Percentiles rank a stretch among this genome's conserved stretches.
These are phyloP conservation scores for Apis cerana DNA, from an alignment of 1,140 invertebrate genomes.

Conservation along the genomic window DNA sequence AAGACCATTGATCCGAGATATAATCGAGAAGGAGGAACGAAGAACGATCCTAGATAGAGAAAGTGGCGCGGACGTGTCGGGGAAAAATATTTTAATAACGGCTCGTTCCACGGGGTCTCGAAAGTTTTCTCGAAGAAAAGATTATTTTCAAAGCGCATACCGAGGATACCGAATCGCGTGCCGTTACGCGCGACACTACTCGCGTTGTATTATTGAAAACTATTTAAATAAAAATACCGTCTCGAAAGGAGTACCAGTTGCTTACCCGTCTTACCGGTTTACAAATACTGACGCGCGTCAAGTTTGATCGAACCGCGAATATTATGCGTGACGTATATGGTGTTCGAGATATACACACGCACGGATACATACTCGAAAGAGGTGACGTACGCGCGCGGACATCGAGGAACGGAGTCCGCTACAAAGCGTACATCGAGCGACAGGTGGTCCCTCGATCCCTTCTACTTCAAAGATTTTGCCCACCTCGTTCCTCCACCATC, in stretches of 20 bases:
- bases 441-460: slow-evolving; percentile 64
- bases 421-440: slow-evolving; percentile 53
- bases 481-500: slow-evolving; percentile 47
- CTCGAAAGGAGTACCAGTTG: slow-evolving; percentile 22
- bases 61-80: background rate
- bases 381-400: slow-evolving; percentile 45
- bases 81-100: slow-evolving; percentile 35
- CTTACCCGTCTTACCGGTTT: slow-evolving; percentile 46
- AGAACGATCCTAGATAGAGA: slow-evolving; percentile 29
- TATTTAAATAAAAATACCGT: slow-evolving; percentile 46
- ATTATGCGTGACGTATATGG: slow-evolving; percentile 52
- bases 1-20: slow-evolving; percentile 44
- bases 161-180: slow-evolving; percentile 28
- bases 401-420: slow-evolving; percentile 50
- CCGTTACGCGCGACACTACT: slow-evolving; percentile 35
- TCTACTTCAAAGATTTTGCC: slow-evolving; percentile 57
- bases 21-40: slow-evolving; percentile 42
- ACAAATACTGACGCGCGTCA: slow-evolving; percentile 55
- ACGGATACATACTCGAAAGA: background rate
- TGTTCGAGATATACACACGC: slow-evolving; percentile 45
- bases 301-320: slow-evolving; percentile 62
- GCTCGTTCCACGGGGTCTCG: background rate
- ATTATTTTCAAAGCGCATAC: slow-evolving; percentile 1
- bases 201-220: slow-evolving; percentile 33
- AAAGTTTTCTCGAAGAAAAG: background rate